Evolutionary conservation across 2,797 vertebrate genomes (phyloP).

Genomic region (Oceanodroma leucorhoa): DNA sequence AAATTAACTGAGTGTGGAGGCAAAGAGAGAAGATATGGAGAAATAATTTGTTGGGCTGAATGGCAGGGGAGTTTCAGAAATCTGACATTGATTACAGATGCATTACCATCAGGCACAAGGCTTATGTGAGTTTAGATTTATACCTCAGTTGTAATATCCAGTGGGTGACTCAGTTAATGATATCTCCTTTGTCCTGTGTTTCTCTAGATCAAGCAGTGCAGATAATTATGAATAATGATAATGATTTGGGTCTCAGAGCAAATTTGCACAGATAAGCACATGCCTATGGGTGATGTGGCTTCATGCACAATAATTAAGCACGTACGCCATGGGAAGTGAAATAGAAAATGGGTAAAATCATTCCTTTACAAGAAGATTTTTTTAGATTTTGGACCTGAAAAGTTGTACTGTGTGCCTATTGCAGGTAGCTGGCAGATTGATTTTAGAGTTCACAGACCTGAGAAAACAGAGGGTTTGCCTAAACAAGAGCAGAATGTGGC

Average conservation of each 20-base stretch:
- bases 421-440: not conserved
- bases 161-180: slow-evolving; percentile 44
- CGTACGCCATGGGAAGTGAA: not conserved
- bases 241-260: slow-evolving; percentile 31
- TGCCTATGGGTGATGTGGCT: slow-evolving; percentile 15
- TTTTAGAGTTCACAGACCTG: not conserved
- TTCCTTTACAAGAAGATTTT: not conserved
- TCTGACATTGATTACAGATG: slow-evolving; percentile 6
- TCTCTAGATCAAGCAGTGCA: slow-evolving; percentile 50
- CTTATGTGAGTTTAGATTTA: slow-evolving; percentile 40
- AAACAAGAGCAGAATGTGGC: not conserved
- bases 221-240: slow-evolving; percentile 62
- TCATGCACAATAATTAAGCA: slow-evolving; percentile 45
- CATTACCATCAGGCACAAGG: not conserved
- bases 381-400: not conserved
- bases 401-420: not conserved
- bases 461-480: not conserved
- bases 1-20: not conserved
- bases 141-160: slow-evolving; percentile 16
- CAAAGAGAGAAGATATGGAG: not conserved
- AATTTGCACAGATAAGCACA: slow-evolving; percentile 36
- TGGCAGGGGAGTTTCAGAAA: slow-evolving; percentile 8
- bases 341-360: slow-evolving; percentile 25
- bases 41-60: not conserved
- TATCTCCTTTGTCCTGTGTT: slow-evolving; percentile 41